A percentile compares a stretch with the other conserved stretches of the same genome.
These are phyloP conservation scores for Strigamia maritima DNA, from an alignment of 2,888 invertebrate species.

Conservation along the genomic window DNA sequence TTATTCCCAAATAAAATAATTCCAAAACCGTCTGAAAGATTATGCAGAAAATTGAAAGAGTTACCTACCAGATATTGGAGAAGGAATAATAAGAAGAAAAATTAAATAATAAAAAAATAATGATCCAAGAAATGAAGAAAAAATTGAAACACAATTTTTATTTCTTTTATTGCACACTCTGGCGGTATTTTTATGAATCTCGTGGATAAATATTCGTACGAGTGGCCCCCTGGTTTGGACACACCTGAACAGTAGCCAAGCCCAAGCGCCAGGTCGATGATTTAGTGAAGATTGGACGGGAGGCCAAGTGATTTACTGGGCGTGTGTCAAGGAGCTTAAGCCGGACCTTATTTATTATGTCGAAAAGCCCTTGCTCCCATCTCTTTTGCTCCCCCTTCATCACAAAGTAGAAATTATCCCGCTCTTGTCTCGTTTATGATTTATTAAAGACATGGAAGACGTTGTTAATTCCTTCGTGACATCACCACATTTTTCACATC, in stretches of 20 bases:
- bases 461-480: conserved; percentile 27
- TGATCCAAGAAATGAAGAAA: not conserved
- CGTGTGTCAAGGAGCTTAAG: conserved; percentile 33
- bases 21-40: not conserved
- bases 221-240: not conserved
- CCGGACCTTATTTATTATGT: conserved; percentile 36
- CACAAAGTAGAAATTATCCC: conserved; percentile 27
- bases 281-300: conserved; percentile 27
- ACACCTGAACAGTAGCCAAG: conserved; percentile 29
- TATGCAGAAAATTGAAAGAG: conserved; percentile 19
- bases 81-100: not conserved
- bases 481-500: conserved; percentile 16
- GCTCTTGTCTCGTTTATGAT: conserved; percentile 24
- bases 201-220: not conserved
- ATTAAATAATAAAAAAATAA: not conserved
- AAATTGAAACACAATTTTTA: not conserved
- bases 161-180: no score
- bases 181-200: no score
- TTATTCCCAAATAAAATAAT: not conserved
- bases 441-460: conserved; percentile 23
- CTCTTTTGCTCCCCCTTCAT: conserved; percentile 35
- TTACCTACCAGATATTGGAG: not conserved
- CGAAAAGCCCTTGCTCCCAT: conserved; percentile 21
- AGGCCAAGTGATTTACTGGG: conserved; percentile 36
- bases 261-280: conserved; percentile 23